Evolutionary conservation across 1,140 invertebrate genomes (phyloP), one percentile per base, ranked within the genome.

Genomic region (Paralvinella palmiformis): DNA sequence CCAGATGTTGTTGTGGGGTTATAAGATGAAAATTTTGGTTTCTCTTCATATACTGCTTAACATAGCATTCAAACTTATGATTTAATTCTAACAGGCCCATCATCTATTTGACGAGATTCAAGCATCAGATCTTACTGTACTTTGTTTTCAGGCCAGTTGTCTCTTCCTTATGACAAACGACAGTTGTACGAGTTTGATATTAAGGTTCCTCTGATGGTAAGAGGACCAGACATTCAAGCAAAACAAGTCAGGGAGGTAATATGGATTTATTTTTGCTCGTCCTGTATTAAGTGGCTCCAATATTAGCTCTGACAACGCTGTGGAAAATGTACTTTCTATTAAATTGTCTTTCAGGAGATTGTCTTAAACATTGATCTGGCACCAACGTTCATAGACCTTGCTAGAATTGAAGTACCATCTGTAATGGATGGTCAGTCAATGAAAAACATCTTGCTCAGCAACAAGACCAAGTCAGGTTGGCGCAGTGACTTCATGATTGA

Each of bases 101-200:
- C n/a, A n/a, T n/a, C n/a, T n/a, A n/a, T n/a, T n/a, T n/a, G n/a
- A n/a, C n/a, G n/a, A n/a, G n/a, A n/a, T n/a, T n/a, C n/a, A n/a
- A n/a, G n/a, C 6, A 1, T 22, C 29, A 29, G 29, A 55, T 29
- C 3, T 55, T 31, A n/a, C 24, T 59, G 58, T 22, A 37, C 13
- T 44, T 10, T 59, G 33, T 55, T 75, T 76, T 15, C 69, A 89
- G 90, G 91, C 50, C 91, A 94, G 81, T 92, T 92, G 78, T 86
- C 88, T 27, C 84, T 92, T 79, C 88, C 91, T 0, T 87, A 86
- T 72, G 92, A 94, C 77, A 95, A 95, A 75, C 82, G 92, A 24
- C 90, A 92, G 69, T 88, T 89, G 0, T 95, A 95, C 75, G 91
- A 95, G 73, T 88, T 90, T 3, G 92, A 95, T 73, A 89, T 92